Base-by-base conservation (phyloP, 2,797 vertebrate species). In the Peromyscus nudipes region DNA sequence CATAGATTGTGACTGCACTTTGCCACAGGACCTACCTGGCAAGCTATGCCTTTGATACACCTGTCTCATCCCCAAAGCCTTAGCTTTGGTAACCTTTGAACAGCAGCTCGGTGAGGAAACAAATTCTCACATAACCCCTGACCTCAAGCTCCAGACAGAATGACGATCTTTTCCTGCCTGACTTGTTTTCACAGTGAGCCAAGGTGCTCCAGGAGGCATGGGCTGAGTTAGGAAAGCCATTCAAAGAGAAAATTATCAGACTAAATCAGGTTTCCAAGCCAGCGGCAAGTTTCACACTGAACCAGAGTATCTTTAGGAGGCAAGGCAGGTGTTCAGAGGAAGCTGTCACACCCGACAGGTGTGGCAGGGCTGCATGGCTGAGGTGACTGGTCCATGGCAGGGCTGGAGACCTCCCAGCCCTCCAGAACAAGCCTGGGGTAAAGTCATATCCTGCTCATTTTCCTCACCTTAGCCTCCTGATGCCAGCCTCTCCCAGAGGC, bases 281-380 rank as follows among this genome's bases (percentile, higher is more conserved):
- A 43, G n/a, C 6, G 17, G 11, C 16, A 91, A 80, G 34, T 77
- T 49, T 91, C 65, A 57, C 1, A 1, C 2, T 25, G 73, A 86
- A 31, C 25, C 8, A 12, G 86, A 52, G 12, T 71, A 11, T 52
- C 75, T 83, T 85, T 37, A 37, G 62, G 75, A 71, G 16, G 4
- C 6, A 31, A 19, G 76, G 17, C 81, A 57, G 55, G 43, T 46
- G 16, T 46, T 62, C 21, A 55, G 25, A 86, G 34, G 89, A 37
- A 75, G 17, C 43, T 46, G 43, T 76, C 13, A 27, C 57, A 46
- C 4, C 34, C 1, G 1, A 49, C 52, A n/a, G n/a, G 52, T 34
- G 31, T 46, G 34, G 9, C 11, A 2, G 2, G 2, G 57, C 1
- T 13, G 0, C 3, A 37, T 43, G 19, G 17, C 8, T 49, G 25